Evolutionary conservation across 2,113 vertebrate species (phyloP), one percentile per base, ranked within the genome.

Genomic region (Coreoperca whiteheadi): DNA sequence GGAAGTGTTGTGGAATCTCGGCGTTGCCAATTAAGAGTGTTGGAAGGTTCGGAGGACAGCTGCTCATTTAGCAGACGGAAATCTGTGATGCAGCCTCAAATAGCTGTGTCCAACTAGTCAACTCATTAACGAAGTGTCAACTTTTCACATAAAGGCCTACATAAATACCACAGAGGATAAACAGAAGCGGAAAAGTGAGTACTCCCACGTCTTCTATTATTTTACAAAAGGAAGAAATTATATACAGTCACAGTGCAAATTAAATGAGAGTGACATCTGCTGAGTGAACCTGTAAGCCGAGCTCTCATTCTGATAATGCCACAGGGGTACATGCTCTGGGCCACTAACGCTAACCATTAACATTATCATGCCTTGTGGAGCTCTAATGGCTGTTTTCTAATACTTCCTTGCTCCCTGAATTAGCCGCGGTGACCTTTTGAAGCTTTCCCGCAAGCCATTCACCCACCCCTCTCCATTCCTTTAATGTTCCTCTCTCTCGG

Each of bases 11-110:
- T 65, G 66, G 87, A 83, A 71, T 85, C 74, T 80, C 72, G 60
- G 87, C 82, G 39, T 65, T 67, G 74, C 91, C 88, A 92, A 93
- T 95, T 94, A 92, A 84, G 59, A 86, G 83, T 54, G 76, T 68
- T 79, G 34, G 51, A 67, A 68, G 78, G 77, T 67, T 86, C 30
- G 3, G n/a, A 7, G 57, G 71, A 84, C 86, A 88, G 74, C 74
- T 69, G 85, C 86, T 73, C 74, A 16, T 74, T 88, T 81, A 90
- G 87, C 87, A 91, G 78, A 85, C 82, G 74, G 75, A 82, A 84
- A 78, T 81, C 75, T 88, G 77, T 25, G 75, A 89, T 88, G 79
- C 76, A 79, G 77, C 60, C 77, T 84, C 60, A 85, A 87, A 87
- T 63, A 83, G 84, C 46, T 20, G 51, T 71, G 65, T 87, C 76